These are phyloP conservation scores for Microlaimidae sp. DNA, from an alignment of 2,888 invertebrate species.

Conservation along the genomic window DNA sequence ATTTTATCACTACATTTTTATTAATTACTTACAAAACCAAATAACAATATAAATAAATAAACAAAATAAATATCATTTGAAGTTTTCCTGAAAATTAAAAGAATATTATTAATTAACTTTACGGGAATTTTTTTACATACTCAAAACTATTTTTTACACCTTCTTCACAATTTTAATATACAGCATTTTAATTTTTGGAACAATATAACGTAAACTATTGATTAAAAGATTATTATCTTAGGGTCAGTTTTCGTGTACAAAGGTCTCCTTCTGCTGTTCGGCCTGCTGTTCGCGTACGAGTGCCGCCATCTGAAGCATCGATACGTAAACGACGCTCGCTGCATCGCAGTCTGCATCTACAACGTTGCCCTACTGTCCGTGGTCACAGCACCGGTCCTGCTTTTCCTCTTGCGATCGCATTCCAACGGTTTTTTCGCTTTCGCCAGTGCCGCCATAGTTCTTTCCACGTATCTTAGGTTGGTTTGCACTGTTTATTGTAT, in stretches of 20 bases:
- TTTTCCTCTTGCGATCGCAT: slow-evolving; percentile 86
- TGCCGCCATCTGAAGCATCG: slow-evolving; percentile 83
- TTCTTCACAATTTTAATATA: too few species aligned
- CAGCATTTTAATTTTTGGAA: too few species aligned
- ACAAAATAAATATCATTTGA: too few species aligned
- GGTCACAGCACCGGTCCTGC: slow-evolving; percentile 82
- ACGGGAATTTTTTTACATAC: too few species aligned
- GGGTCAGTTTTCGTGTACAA: slow-evolving; percentile 91
- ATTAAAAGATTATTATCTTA: too few species aligned
- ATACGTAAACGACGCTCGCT: slow-evolving; percentile 91
- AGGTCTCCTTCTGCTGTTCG: slow-evolving; percentile 84
- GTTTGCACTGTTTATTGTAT: too few species aligned
- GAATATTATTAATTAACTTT: too few species aligned
- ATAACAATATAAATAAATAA: too few species aligned
- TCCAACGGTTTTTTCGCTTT: slow-evolving; percentile 95
- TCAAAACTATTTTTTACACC: slow-evolving; percentile 3
- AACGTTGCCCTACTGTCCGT: slow-evolving; percentile 93
- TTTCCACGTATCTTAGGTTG: slow-evolving; percentile 95
- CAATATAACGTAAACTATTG: too few species aligned
- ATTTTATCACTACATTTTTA: too few species aligned
- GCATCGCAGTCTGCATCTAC: slow-evolving; percentile 98
- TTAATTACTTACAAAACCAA: too few species aligned
- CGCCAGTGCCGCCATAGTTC: slow-evolving; percentile 82
- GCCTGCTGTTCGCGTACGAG: slow-evolving; percentile 91
- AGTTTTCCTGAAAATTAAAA: too few species aligned